phyloP scores from a whole-genome alignment of 2,797 vertebrate genomes.

The Gallinago stenura region DNA sequence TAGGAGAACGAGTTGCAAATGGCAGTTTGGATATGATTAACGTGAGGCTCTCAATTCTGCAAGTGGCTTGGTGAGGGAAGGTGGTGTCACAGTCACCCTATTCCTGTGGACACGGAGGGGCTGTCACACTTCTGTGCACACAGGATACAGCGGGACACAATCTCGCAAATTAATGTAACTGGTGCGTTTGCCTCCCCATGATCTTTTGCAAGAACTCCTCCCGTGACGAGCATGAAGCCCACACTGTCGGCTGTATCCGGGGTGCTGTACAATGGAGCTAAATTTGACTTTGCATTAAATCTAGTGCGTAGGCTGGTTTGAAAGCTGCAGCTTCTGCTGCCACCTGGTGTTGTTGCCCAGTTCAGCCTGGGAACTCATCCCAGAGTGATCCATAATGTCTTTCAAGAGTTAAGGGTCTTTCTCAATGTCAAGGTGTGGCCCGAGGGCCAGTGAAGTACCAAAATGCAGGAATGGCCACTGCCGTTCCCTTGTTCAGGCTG shows the following conservation, averaged over 20 bases:
- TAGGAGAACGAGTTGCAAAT: background rate
- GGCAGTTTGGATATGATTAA: background rate
- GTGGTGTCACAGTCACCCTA: background rate
- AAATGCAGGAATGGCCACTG: background rate
- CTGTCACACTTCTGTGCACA: rapidly evolving
- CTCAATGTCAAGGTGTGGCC: background rate
- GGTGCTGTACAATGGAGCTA: too few species aligned
- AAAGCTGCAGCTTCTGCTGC: background rate
- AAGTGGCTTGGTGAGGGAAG: background rate
- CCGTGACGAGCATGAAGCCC: rapidly evolving
- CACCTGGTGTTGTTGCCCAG: conserved; percentile 12
- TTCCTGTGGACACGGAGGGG: rapidly evolving
- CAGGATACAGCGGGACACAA: rapidly evolving
- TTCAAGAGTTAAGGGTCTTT: background rate
- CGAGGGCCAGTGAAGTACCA: background rate
- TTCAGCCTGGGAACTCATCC: background rate
- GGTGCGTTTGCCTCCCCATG: background rate
- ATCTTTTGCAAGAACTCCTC: background rate
- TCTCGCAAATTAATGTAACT: background rate
- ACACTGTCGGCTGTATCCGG: rapidly evolving
- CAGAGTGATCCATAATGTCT: background rate
- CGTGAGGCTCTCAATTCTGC: background rate
- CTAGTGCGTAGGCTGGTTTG: too few species aligned
- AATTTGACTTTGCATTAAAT: background rate
- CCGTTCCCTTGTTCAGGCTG: too few species aligned